phyloP scores from a whole-genome alignment of 2,888 invertebrate genomes.

The Synergus laeviventris region DNA sequence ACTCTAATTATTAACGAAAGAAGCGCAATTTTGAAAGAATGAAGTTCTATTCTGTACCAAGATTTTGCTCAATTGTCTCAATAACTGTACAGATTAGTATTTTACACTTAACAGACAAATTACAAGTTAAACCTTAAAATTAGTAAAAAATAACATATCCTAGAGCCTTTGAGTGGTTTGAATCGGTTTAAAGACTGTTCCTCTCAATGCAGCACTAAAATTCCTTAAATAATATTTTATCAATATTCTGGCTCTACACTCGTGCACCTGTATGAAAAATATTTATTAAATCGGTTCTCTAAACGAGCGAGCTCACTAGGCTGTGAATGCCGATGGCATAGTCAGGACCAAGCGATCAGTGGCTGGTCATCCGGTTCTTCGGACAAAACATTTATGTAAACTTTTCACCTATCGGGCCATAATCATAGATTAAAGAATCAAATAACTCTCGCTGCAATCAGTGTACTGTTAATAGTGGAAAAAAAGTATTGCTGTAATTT shows the following conservation, averaged over 20 bases:
- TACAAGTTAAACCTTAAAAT: neutral
- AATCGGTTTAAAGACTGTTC: conserved; percentile 30
- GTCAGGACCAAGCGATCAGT: conserved; percentile 31
- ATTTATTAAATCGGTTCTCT: conserved; percentile 49
- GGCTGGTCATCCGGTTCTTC: conserved; percentile 37
- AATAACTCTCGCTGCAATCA: conserved; percentile 46
- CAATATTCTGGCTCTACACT: conserved; percentile 41
- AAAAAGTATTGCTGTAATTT: conserved; percentile 29
- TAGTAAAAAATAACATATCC: conserved; percentile 31
- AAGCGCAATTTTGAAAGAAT: neutral
- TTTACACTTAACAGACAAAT: conserved; percentile 12
- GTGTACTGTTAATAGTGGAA: conserved; percentile 41
- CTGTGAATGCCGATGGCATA: conserved; percentile 52
- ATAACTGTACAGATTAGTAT: conserved; percentile 26
- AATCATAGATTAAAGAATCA: conserved; percentile 44
- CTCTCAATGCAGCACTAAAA: conserved; percentile 12
- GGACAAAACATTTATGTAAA: conserved; percentile 41
- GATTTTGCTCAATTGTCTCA: conserved; percentile 32
- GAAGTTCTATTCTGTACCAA: neutral
- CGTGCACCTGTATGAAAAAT: conserved; percentile 44
- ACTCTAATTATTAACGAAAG: neutral
- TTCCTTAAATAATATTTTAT: conserved; percentile 38
- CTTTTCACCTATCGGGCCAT: conserved; percentile 40
- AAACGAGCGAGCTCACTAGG: conserved; percentile 55
- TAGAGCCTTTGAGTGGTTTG: conserved; percentile 9